Percentiles rank a stretch among this genome's conserved stretches.
Evolutionary conservation across 2,113 vertebrate species (phyloP).

Genomic region (Callithrix jacchus): DNA sequence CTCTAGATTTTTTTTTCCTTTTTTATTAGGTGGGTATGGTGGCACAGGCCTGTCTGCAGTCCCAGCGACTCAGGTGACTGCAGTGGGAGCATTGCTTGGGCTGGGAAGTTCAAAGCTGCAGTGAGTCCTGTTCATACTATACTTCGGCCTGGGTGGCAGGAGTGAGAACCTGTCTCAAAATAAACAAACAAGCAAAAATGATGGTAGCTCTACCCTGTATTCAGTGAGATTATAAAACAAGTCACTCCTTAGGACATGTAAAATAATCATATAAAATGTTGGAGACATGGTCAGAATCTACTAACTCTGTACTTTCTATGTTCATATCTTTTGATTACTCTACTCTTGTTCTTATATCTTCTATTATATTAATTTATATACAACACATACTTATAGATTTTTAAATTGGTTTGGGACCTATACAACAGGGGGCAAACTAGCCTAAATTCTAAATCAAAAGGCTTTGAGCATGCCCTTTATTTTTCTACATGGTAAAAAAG

Average conservation of each 20-base stretch:
- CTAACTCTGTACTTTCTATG: background rate
- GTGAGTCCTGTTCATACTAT: too few species aligned
- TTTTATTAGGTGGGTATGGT: too few species aligned
- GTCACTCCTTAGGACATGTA: background rate
- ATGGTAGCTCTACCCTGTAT: background rate
- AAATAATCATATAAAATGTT: background rate
- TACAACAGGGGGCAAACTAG: background rate
- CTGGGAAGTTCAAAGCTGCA: too few species aligned
- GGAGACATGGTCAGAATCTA: background rate
- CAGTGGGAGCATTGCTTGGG: too few species aligned
- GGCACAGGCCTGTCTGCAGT: too few species aligned
- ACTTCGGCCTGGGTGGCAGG: too few species aligned
- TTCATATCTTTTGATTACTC: background rate
- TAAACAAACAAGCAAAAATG: too few species aligned
- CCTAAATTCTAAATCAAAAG: conserved; percentile 21
- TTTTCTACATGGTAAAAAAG: background rate
- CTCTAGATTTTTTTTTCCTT: too few species aligned
- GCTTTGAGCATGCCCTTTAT: background rate
- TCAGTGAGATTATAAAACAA: background rate
- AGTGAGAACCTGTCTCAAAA: too few species aligned
- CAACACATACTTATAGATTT: background rate
- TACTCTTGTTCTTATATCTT: background rate
- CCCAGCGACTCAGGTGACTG: too few species aligned
- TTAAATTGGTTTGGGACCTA: background rate
- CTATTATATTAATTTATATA: background rate